Evolutionary conservation across 2,797 vertebrate genomes (phyloP).

Genomic region (Intellagama lesueurii): DNA sequence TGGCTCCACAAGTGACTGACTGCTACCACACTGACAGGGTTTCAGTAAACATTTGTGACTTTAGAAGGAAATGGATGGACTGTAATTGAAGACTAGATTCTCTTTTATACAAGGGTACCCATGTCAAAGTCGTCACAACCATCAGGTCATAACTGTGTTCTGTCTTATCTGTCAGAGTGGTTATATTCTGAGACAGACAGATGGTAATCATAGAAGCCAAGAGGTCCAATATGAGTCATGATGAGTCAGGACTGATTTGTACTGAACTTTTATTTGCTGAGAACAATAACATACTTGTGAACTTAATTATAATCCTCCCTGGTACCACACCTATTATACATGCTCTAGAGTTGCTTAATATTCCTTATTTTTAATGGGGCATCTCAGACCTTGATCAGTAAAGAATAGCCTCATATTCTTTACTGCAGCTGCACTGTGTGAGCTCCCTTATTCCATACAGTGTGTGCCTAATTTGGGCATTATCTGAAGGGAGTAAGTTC

Average conservation of each 20-base stretch:
- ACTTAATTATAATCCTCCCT: constrained; percentile 2
- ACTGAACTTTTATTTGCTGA: neutral
- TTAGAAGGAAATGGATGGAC: neutral
- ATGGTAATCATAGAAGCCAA: constrained; percentile 4
- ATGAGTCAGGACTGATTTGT: constrained; percentile 17
- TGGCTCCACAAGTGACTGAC: constrained; percentile 11
- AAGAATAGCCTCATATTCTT: neutral
- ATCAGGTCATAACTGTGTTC: neutral
- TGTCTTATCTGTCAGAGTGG: neutral
- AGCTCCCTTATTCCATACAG: neutral
- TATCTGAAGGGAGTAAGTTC: neutral
- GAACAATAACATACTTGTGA: constrained; percentile 20
- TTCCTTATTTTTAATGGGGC: neutral
- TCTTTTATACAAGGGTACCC: neutral
- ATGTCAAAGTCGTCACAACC: neutral
- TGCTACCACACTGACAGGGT: constrained; percentile 1
- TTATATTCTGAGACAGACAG: constrained; percentile 9
- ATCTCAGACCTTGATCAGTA: neutral
- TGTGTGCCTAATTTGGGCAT: neutral
- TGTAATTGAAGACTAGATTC: neutral
- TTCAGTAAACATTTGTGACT: neutral
- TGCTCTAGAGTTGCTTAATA: neutral
- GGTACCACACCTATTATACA: neutral
- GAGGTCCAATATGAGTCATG: neutral
- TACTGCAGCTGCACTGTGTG: neutral